These are phyloP conservation scores for Pocillopora meandrina DNA, from an alignment of 92 coral and sea anemone species.

Conservation along the genomic window DNA sequence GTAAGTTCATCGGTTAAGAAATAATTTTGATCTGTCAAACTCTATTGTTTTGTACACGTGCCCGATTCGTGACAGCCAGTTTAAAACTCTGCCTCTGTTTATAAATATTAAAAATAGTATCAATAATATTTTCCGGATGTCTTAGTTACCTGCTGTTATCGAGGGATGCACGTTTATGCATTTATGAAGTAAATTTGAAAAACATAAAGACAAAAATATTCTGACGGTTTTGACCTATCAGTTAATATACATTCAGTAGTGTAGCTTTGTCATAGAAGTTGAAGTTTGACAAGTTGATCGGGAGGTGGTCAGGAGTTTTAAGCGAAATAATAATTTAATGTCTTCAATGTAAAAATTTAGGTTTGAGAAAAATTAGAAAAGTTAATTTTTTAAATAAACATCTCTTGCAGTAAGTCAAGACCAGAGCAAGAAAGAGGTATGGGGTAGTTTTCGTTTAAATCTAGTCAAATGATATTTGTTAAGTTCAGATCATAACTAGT, in stretches of 20 bases:
- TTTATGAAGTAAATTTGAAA: background rate
- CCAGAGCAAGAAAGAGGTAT: slow-evolving; percentile 45
- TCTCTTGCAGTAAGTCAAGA: slow-evolving; percentile 35
- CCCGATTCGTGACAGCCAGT: background rate
- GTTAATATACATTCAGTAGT: too few species aligned
- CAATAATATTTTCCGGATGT: background rate
- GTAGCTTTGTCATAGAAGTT: too few species aligned
- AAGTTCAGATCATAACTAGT: too few species aligned
- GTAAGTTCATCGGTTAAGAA: slow-evolving; percentile 32
- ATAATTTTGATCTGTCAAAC: background rate
- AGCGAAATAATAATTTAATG: too few species aligned
- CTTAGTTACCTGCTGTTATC: too few species aligned
- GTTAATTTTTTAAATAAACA: too few species aligned
- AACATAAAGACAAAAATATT: background rate
- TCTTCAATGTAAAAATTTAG: background rate
- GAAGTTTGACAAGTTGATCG: too few species aligned
- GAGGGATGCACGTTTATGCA: too few species aligned
- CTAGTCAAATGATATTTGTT: background rate
- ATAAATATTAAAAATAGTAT: too few species aligned
- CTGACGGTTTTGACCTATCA: background rate
- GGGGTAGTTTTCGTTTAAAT: background rate
- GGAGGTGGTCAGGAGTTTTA: too few species aligned
- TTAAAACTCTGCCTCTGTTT: background rate
- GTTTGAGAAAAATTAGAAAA: too few species aligned
- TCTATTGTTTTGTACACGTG: background rate